A percentile compares a stretch with the other conserved stretches of the same genome.
Evolutionary conservation across 1,140 invertebrate genomes (phyloP).

Genomic region (Drosophila persimilis): DNA sequence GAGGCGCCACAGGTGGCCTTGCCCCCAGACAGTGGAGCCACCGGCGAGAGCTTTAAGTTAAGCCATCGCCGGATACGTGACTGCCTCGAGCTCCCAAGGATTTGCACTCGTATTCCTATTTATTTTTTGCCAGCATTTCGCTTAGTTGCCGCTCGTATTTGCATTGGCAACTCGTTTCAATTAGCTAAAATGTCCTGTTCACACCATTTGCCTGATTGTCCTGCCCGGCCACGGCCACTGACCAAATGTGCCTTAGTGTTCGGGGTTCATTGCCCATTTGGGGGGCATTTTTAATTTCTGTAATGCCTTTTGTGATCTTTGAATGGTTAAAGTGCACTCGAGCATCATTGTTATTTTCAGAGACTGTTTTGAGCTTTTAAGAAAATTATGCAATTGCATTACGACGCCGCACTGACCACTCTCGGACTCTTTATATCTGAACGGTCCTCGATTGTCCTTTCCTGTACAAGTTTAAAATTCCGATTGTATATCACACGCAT

Average conservation of each 20-base stretch:
- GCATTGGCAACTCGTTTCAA: slow-evolving; percentile 66
- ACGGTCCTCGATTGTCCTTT: slow-evolving; percentile 10
- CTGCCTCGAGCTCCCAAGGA: slow-evolving; percentile 46
- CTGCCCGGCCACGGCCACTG: slow-evolving; percentile 8
- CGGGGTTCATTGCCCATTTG: slow-evolving; percentile 67
- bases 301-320: slow-evolving; percentile 73
- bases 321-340: slow-evolving; percentile 57
- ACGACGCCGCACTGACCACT: slow-evolving; percentile 74
- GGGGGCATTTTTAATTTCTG: slow-evolving; percentile 72
- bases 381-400: slow-evolving; percentile 81
- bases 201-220: slow-evolving; percentile 75
- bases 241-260: slow-evolving; percentile 44
- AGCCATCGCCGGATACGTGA: slow-evolving; percentile 58
- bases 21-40: slow-evolving; percentile 2
- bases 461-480: slow-evolving; percentile 65
- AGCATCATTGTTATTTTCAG: slow-evolving; percentile 34
- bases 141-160: slow-evolving; percentile 38
- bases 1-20: slow-evolving; percentile 66
- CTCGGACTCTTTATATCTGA: neutral
- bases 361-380: slow-evolving; percentile 65
- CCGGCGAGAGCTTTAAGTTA: slow-evolving; percentile 32
- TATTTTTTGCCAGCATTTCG: slow-evolving; percentile 47
- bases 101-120: slow-evolving; percentile 61
- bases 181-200: slow-evolving; percentile 74
- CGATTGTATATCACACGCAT: slow-evolving; percentile 65